Evolutionary conservation across 2,113 vertebrate species (phyloP), one percentile per base, ranked within the genome.

Genomic region (Alligator sinensis): DNA sequence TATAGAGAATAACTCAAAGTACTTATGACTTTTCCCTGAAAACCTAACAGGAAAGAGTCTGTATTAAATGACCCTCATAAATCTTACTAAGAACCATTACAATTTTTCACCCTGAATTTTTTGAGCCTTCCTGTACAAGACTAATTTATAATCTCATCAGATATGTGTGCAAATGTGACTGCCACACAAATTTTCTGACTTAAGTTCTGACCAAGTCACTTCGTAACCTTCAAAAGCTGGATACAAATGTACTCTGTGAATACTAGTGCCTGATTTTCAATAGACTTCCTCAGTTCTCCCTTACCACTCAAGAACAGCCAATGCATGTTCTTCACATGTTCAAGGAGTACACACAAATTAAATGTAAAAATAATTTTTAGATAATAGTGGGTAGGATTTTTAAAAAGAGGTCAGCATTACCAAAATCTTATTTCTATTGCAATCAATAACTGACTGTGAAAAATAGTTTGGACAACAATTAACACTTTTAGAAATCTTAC

Each of bases 81-180:
- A 28, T 47, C 66, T 75, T 55, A 54, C 86, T 59, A 17, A 30
- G 61, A 27, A 4, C 21, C 21, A 11, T 9, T 38, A 11, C 18
- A 68, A 27, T 58, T 70, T 89, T 81, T 77, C n/a, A 30, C 21
- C 6, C 77, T 27, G 17, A 14, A 21, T 74, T 30, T 72, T 64
- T 16, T 18, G 47, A 87, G 27, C 27, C 70, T 59, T 74, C 30
- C n/a, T 80, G 25, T 27, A 59, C n/a, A 58, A 79, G 57, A 19
- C 0, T 3, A 87, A 21, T 82, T 63, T 63, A 34, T 60, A 58
- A 12, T 30, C 19, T 57, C 28, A 38, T 28, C 24, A 70, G 4
- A 10, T 34, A 2, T 9, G 3, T n/a, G 5, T 61, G 28, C 28
- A 62, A 18, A 11, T 9, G 16, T 0, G 3, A 61, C 11, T 62